Base-by-base conservation (phyloP, 2,113 vertebrate genomes). In the Parus major region DNA sequence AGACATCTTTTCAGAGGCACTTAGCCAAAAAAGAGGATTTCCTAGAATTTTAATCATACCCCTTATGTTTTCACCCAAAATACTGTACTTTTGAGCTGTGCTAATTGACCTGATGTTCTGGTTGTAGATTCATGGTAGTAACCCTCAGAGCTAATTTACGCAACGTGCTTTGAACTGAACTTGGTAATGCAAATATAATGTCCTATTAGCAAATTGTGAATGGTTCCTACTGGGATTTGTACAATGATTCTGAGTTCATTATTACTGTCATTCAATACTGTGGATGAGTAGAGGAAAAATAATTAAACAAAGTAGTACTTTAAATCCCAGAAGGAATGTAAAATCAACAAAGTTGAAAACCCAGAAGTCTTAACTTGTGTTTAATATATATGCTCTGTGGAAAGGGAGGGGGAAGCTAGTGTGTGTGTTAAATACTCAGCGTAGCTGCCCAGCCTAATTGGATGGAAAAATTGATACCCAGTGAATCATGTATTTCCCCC, bases 31-130 rank as follows among this genome's bases (percentile, higher is more conserved):
- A 85, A 71, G 92, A 82, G 25, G 31, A 42, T 92, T 92, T 93
- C 80, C 83, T 94, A 82, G 88, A 82, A 85, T 95, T 92, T 92
- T 93, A 96, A 95, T 97, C 70, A 31, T 33, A 75, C 60, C 44
- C 88, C 70, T 82, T 92, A 90, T 75, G 44, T 90, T 92, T 95
- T 95, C 60, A 73, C 44, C 95, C 73, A 79, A 94, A 87, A 73
- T 87, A 70, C 84, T 85, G 50, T 94, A 85, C 87, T 95, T 92
- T 85, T 82, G 85, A 93, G 79, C 84, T 96, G 46, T 96, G 88
- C 90, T 97, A 95, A 97, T 96, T 97, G 95, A 97, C 90, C 88
- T 90, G 72, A 94, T 92, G 79, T 94, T 96, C 95, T 96, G 88
- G 63, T 95, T 92, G 95, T 66, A 84, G 91, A 96, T 92, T 96